Evolutionary conservation across 64 coral and sea anemone species (phyloP).

Genomic region (Dendronephthya gigantea): DNA sequence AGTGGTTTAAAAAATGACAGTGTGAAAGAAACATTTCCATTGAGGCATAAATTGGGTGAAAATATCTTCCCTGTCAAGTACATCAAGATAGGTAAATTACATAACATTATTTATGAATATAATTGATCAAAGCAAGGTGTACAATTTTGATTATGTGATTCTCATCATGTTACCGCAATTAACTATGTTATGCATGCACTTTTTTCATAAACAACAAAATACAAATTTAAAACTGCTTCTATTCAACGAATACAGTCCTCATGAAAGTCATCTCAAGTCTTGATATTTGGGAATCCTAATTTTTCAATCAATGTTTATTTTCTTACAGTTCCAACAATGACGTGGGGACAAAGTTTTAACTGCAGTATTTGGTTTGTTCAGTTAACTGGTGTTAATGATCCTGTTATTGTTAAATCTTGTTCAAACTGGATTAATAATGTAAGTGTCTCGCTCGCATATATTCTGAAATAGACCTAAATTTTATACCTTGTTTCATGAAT

Average conservation of each 20-base stretch:
- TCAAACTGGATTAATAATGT: conserved; percentile 86
- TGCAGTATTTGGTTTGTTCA: conserved; percentile 98
- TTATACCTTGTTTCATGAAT: no score
- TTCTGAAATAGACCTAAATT: no score
- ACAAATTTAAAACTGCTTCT: no score
- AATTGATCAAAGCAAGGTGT: no score
- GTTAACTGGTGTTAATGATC: conserved; percentile 61
- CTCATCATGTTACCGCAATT: no score
- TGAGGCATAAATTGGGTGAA: conserved; percentile 69
- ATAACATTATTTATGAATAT: no score
- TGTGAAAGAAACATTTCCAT: conserved; percentile 68
- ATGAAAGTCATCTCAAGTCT: background rate
- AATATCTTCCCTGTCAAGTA: conserved; percentile 71
- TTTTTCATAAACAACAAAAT: no score
- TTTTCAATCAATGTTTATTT: no score
- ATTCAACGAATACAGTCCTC: no score
- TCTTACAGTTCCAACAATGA: conserved; percentile 68
- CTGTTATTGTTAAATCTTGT: conserved; percentile 56
- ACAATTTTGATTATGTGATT: no score
- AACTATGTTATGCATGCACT: no score
- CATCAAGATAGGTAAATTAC: conserved; percentile 74
- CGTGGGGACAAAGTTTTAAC: conserved; percentile 91
- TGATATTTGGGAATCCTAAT: no score
- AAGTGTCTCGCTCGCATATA: conserved; percentile 2
- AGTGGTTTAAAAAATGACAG: conserved; percentile 93